Conservation (phyloP, 2,113 vertebrate genomes). For the Leptobrachium leishanense region DNA sequence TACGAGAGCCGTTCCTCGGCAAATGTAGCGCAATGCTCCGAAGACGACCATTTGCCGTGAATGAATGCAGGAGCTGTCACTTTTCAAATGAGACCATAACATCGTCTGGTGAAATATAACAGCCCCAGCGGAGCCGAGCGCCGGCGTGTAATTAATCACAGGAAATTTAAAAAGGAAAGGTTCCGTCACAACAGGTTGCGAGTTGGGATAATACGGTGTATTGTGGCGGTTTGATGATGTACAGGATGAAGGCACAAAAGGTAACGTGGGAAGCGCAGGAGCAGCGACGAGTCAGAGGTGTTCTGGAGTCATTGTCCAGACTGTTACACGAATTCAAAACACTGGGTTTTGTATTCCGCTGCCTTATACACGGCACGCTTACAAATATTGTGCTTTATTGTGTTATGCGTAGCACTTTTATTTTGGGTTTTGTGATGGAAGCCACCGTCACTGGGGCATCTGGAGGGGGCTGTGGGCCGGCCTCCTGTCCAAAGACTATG, state of each 20-base stretch:
- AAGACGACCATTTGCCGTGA: conserved; percentile 55
- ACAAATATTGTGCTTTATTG: too few species aligned
- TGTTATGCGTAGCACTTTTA: too few species aligned
- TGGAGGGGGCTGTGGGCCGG: too few species aligned
- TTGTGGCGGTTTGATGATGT: background rate
- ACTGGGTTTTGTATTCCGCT: background rate
- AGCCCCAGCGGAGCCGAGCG: background rate
- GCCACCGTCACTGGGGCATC: too few species aligned
- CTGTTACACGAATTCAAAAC: background rate
- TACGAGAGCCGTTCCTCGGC: conserved; percentile 57
- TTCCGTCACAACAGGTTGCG: background rate
- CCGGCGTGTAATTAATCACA: conserved; percentile 13
- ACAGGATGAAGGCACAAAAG: background rate
- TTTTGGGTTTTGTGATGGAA: too few species aligned
- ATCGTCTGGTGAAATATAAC: conserved; percentile 27
- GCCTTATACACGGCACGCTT: too few species aligned
- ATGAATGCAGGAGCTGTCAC: conserved; percentile 46
- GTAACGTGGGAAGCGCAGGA: background rate
- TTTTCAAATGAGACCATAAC: conserved; percentile 1
- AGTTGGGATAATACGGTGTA: background rate
- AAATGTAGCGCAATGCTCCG: conserved; percentile 52
- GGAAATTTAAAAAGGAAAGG: background rate
- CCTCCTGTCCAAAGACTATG: too few species aligned
- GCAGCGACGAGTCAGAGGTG: background rate
- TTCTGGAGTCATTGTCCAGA: background rate